These are phyloP conservation scores for Dicentrarchus labrax DNA, from an alignment of 2,113 vertebrate genomes.

Conservation along the genomic window DNA sequence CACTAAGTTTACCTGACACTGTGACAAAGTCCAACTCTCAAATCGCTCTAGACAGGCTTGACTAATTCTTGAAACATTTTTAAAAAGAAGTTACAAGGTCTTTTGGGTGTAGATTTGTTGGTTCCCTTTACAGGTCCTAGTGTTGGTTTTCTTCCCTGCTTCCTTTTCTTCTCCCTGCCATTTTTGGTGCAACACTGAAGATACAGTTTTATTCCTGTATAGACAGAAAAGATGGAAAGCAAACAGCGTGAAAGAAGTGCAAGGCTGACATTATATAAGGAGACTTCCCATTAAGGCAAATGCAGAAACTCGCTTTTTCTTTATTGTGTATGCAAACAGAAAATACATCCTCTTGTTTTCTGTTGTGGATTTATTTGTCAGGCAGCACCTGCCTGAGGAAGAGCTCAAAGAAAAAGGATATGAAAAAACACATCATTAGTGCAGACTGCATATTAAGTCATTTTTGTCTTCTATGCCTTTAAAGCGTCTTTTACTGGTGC, in stretches of 20 bases:
- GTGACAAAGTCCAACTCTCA: constrained; percentile 16
- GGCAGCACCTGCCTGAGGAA: constrained; percentile 47
- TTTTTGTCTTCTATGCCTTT: constrained; percentile 18
- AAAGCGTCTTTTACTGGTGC: constrained; percentile 22
- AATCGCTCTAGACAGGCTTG: constrained; percentile 21
- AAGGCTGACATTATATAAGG: constrained; percentile 2
- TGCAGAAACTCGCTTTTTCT: constrained; percentile 7
- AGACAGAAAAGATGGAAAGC: not conserved
- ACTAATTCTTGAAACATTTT: constrained; percentile 48
- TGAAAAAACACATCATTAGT: constrained; percentile 46
- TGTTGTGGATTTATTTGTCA: constrained; percentile 22
- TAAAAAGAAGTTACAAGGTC: constrained; percentile 16
- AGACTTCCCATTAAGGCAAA: constrained; percentile 34
- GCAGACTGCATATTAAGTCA: constrained; percentile 24
- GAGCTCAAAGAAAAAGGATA: constrained; percentile 16
- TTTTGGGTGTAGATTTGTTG: constrained; percentile 7
- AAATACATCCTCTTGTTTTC: constrained; percentile 24
- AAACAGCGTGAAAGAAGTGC: constrained; percentile 12
- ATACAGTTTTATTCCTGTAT: constrained; percentile 1
- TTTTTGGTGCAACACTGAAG: not conserved
- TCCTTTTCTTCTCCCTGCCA: not conserved
- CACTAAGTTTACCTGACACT: constrained; percentile 40
- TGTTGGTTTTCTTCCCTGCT: not conserved
- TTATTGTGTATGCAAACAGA: not conserved
- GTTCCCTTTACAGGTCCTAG: not conserved